Percentiles rank a stretch among this genome's conserved stretches.
Conservation (phyloP, 2,113 vertebrate species). For the Hepsetus odoe region DNA sequence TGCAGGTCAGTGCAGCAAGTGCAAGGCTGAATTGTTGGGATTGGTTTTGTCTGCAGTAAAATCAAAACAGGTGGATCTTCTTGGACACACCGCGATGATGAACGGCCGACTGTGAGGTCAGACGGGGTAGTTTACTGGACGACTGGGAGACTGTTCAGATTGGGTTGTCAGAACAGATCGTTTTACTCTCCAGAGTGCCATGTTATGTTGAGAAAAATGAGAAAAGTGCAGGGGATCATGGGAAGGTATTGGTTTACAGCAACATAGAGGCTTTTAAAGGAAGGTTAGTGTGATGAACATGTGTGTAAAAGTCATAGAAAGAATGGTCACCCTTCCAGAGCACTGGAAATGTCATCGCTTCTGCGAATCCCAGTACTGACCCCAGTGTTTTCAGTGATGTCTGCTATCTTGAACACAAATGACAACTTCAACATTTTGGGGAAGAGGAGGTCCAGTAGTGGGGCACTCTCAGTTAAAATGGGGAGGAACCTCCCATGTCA, state of each 20-base stretch:
- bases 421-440: too few relatives aligned
- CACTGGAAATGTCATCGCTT: too few relatives aligned
- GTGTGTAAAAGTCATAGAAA: too few relatives aligned
- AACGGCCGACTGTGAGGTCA: background rate
- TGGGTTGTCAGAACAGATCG: background rate
- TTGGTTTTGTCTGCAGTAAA: background rate
- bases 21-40: background rate
- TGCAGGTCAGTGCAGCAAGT: background rate
- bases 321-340: too few relatives aligned
- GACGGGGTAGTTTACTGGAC: background rate
- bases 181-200: background rate
- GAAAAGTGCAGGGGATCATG: background rate
- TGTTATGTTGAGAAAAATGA: background rate
- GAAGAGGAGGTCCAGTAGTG: too few relatives aligned
- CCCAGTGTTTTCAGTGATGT: too few relatives aligned
- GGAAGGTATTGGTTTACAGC: background rate
- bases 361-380: too few relatives aligned
- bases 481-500: too few relatives aligned
- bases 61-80: constrained; percentile 2
- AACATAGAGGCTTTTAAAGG: background rate
- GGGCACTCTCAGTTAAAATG: too few relatives aligned
- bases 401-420: too few relatives aligned
- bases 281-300: background rate
- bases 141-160: background rate
- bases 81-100: background rate